Evolutionary conservation across 2,113 vertebrate genomes (phyloP).

Genomic region (Chaetodon auriga): DNA sequence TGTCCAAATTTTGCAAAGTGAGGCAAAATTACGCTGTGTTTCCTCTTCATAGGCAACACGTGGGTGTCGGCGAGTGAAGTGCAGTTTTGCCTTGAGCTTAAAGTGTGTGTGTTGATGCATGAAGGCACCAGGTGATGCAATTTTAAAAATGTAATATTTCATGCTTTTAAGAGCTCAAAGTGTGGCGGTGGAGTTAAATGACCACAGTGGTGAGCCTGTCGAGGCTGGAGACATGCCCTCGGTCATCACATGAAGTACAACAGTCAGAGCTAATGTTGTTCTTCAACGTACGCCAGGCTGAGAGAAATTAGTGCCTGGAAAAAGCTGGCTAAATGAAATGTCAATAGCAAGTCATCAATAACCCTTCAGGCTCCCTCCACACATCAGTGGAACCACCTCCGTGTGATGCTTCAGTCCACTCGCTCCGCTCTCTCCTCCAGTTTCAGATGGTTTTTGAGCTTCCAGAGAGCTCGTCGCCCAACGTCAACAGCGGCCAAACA

Average conservation of each 20-base stretch:
- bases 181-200: conserved; percentile 17
- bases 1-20: not conserved
- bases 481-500: conserved; percentile 7
- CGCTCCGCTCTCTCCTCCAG: not conserved
- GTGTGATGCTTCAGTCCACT: conserved; percentile 26
- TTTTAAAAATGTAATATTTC: conserved; percentile 5
- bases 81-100: conserved; percentile 19
- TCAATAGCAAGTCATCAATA: conserved; percentile 56
- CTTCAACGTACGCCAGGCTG: conserved; percentile 19
- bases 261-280: not conserved
- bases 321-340: conserved; percentile 56
- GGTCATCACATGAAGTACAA: not conserved
- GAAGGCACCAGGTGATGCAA: conserved; percentile 13
- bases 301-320: conserved; percentile 28
- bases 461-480: conserved; percentile 1
- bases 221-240: conserved; percentile 3
- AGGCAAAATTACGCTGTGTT: not conserved
- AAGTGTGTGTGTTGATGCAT: conserved; percentile 37
- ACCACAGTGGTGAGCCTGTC: not conserved
- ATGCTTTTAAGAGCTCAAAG: conserved; percentile 24
- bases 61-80: not conserved
- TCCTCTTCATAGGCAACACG: not conserved
- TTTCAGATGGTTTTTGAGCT: conserved; percentile 13
- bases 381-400: conserved; percentile 21
- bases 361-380: conserved; percentile 16